phyloP scores from a whole-genome alignment of 2,797 vertebrate genomes.

The Onychomys arenicola region DNA sequence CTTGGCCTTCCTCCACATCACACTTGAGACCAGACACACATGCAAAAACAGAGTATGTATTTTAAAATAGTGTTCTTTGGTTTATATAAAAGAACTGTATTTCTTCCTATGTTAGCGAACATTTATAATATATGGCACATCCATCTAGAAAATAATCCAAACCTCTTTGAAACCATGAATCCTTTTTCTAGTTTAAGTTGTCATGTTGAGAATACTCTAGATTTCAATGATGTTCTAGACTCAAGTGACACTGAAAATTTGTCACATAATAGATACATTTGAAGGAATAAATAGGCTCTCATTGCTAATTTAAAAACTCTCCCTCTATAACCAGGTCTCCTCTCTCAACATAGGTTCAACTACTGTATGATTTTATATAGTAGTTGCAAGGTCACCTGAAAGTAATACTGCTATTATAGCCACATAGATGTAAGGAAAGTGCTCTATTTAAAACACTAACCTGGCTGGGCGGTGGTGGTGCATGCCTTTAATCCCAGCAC shows the following conservation, averaged over 20 bases:
- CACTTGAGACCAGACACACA: neutral
- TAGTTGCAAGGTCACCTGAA: constrained; percentile 36
- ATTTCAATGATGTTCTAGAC: neutral
- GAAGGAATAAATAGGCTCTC: constrained; percentile 39
- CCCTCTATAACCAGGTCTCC: neutral
- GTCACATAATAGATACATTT: constrained; percentile 32
- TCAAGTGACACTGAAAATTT: constrained; percentile 39
- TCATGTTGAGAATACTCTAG: constrained; percentile 48
- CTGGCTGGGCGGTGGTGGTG: too few species aligned
- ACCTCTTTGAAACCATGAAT: neutral
- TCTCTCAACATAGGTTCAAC: neutral
- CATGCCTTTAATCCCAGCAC: too few species aligned
- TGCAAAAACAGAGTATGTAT: neutral
- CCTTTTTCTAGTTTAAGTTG: neutral
- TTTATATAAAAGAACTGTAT: neutral
- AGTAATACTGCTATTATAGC: neutral
- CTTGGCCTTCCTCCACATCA: neutral
- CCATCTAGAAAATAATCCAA: neutral
- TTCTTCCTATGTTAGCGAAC: constrained; percentile 38
- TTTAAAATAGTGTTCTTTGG: neutral
- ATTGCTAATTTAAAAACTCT: constrained; percentile 53
- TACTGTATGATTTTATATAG: constrained; percentile 21
- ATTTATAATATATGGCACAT: constrained; percentile 36
- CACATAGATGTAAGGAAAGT: neutral
- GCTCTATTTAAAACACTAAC: constrained; percentile 18